phyloP scores from a whole-genome alignment of 1,140 invertebrate genomes.

The Rhynchophorus ferrugineus region DNA sequence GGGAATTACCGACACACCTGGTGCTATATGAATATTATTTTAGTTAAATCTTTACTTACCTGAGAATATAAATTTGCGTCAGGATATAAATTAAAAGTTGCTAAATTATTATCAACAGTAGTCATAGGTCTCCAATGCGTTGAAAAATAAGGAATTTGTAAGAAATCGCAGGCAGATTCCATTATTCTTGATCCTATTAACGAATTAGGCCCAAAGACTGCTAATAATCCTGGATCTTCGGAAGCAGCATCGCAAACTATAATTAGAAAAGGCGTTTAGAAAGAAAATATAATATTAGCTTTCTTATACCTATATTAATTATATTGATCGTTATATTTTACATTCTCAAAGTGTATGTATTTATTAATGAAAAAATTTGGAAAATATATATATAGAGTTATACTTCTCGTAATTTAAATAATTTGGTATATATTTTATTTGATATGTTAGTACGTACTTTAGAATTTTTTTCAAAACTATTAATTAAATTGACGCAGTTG shows the following conservation, averaged over 20 bases:
- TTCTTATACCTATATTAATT: neutral
- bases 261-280: neutral
- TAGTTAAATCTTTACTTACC: conserved; percentile 8
- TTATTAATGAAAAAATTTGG: too few species aligned
- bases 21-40: too few species aligned
- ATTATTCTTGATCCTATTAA: conserved; percentile 51
- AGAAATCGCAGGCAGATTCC: conserved; percentile 59
- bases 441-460: too few species aligned
- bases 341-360: too few species aligned
- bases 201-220: conserved; percentile 68
- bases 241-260: conserved; percentile 19
- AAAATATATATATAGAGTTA: too few species aligned
- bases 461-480: too few species aligned
- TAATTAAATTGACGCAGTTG: too few species aligned
- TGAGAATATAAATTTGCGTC: conserved; percentile 6
- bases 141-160: conserved; percentile 66
- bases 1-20: too few species aligned
- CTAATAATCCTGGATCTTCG: conserved; percentile 35
- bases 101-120: conserved; percentile 32
- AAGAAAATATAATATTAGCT: neutral
- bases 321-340: too few species aligned
- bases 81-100: conserved; percentile 43
- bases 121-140: conserved; percentile 53
- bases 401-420: too few species aligned
- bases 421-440: too few species aligned